Evolutionary conservation across 2,113 vertebrate species (phyloP), one percentile per base, ranked within the genome.

Genomic region (Perca fluviatilis): DNA sequence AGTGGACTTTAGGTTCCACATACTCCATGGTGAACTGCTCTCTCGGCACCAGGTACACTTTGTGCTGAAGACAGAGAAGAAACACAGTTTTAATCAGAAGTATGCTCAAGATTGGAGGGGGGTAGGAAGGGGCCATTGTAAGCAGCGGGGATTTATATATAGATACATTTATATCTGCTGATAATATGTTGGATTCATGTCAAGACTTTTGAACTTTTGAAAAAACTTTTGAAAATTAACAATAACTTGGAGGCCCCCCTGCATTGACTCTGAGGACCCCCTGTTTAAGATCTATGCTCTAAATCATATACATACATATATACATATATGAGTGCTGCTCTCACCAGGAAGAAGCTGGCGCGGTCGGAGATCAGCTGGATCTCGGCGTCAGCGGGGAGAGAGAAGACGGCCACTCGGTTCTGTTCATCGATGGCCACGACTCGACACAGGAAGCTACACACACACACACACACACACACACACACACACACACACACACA

Each of bases 281-380:
- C 36, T 27, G 27, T 27, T 27, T 2, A 27, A 27, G 27, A 27
- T 27, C 27, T 27, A 27, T 27, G 2, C 2, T 27, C 2, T 27
- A 27, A 27, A 27, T 27, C 27, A 27, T 30, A 30, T 9, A 40
- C 2, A 40, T 30, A 30, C 4, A 30, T 40, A 40, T 40, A 40
- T 8, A 40, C 8, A 40, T 11, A 43, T 43, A 11, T 43, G 40
- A 43, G 16, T 21, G 69, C 0, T 1, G 40, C 9, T 71, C 87
- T 96, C 86, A 99, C 98, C 96, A 99, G 90, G 90, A 97, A 96
- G 92, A 99, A 97, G 82, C 75, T 95, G 3, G 97, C 95, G 2
- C 88, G 94, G 72, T 97, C 95, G 0, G 96, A 95, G 0, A 84
- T 89, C 69, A 99, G 93, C 74, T 93, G 96, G 86, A 99, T 3